phyloP scores from a whole-genome alignment of 2,113 vertebrate species.

The Gila orcuttii region DNA sequence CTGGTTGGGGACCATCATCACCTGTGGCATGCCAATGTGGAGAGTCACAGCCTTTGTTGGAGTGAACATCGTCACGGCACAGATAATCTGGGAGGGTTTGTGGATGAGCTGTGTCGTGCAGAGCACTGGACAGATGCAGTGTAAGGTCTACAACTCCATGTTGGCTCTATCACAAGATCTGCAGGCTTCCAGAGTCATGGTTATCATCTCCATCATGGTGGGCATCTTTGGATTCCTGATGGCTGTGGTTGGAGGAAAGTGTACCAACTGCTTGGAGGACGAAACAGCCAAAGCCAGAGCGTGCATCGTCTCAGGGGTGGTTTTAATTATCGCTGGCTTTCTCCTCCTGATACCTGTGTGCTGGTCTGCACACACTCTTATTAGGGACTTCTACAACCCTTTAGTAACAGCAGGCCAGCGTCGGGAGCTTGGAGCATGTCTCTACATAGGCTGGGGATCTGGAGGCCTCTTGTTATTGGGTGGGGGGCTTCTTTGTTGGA shows the following conservation, averaged over 20 bases:
- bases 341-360: constrained; percentile 76
- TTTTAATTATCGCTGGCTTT: constrained; percentile 73
- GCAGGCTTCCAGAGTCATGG: constrained; percentile 78
- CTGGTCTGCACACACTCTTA: constrained; percentile 76
- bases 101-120: constrained; percentile 82
- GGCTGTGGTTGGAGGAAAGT: constrained; percentile 76
- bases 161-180: constrained; percentile 75
- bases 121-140: constrained; percentile 83
- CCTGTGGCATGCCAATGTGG: constrained; percentile 79
- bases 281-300: constrained; percentile 75
- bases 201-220: constrained; percentile 73
- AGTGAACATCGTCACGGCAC: constrained; percentile 76
- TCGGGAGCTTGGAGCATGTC: constrained; percentile 74
- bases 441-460: constrained; percentile 78
- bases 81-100: constrained; percentile 78
- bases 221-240: constrained; percentile 75
- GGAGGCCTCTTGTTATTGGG: constrained; percentile 73
- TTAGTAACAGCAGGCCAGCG: constrained; percentile 68
- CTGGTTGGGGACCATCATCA: constrained; percentile 75
- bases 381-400: constrained; percentile 80
- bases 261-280: constrained; percentile 80
- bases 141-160: constrained; percentile 79
- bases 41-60: constrained; percentile 78
- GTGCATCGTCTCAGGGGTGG: constrained; percentile 73
- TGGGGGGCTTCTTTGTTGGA: constrained; percentile 78